Evolutionary conservation across 2,797 vertebrate genomes (phyloP).

Genomic region (Molossus molossus): DNA sequence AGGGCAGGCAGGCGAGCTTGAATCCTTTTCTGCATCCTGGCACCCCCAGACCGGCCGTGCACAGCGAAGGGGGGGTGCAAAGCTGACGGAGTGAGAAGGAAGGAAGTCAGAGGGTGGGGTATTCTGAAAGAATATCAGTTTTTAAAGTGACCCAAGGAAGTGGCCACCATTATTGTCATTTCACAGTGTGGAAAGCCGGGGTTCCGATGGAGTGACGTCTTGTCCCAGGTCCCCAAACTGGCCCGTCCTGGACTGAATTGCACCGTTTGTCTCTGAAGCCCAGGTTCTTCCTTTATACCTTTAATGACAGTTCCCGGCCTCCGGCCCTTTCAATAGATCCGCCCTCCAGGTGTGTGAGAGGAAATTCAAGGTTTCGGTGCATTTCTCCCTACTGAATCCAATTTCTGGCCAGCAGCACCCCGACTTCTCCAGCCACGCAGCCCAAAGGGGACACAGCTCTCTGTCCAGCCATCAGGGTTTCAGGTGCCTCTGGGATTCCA

Average conservation of each 20-base stretch:
- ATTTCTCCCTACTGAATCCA: neutral
- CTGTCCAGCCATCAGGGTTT: neutral
- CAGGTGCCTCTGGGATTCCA: neutral
- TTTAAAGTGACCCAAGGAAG: neutral
- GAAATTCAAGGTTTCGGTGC: neutral
- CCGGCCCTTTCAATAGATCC: too few relatives aligned
- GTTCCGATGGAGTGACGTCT: fast-evolving
- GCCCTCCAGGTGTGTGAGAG: neutral
- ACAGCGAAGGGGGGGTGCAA: too few relatives aligned
- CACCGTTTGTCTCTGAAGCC: too few relatives aligned
- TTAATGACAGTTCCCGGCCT: neutral
- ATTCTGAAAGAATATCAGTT: too few relatives aligned
- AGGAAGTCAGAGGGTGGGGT: too few relatives aligned
- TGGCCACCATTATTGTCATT: neutral
- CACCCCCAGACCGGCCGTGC: too few relatives aligned
- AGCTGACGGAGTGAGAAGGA: too few relatives aligned
- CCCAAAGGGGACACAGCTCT: neutral
- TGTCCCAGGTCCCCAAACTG: fast-evolving
- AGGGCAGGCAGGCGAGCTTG: too few relatives aligned
- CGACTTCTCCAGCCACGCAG: neutral
- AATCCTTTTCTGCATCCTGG: too few relatives aligned
- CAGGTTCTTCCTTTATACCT: fast-evolving
- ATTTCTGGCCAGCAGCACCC: neutral
- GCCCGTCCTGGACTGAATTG: neutral
- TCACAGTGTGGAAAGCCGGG: neutral